Conservation (phyloP, 2,797 vertebrate species). For the Myotis daubentonii region DNA sequence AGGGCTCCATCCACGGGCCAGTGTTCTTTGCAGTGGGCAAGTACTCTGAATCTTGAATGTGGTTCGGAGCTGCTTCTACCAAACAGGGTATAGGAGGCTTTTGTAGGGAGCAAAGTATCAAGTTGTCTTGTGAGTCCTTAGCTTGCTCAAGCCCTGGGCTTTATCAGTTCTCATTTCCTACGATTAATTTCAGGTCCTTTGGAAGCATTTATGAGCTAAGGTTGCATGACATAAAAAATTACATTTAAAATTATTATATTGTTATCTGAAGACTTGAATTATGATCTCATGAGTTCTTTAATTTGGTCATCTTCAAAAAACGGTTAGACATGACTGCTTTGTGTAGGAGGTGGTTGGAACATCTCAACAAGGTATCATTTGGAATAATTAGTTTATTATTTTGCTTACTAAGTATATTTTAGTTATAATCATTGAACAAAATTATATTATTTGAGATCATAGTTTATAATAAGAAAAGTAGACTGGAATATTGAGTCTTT, state of each 20-base stretch:
- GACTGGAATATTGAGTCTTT: neutral
- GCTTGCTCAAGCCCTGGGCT: neutral
- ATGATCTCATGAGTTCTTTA: neutral
- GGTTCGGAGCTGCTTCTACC: neutral
- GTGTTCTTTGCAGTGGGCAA: neutral
- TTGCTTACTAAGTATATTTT: constrained; percentile 18
- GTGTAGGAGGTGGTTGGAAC: neutral
- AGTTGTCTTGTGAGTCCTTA: neutral
- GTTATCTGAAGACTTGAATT: neutral
- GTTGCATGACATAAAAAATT: neutral
- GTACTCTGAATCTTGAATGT: neutral
- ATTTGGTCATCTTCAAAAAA: neutral
- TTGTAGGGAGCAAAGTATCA: neutral
- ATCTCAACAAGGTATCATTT: neutral
- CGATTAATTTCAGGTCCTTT: neutral
- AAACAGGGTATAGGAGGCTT: neutral
- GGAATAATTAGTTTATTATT: constrained; percentile 7
- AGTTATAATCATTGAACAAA: neutral
- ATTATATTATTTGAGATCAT: neutral
- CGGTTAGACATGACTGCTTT: neutral
- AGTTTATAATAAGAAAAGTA: constrained; percentile 28
- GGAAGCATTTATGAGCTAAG: neutral
- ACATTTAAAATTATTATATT: neutral
- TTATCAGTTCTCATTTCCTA: neutral
- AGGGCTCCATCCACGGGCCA: neutral